Base-by-base conservation (phyloP, 2,797 vertebrate genomes). In the Xenopus petersii region DNA sequence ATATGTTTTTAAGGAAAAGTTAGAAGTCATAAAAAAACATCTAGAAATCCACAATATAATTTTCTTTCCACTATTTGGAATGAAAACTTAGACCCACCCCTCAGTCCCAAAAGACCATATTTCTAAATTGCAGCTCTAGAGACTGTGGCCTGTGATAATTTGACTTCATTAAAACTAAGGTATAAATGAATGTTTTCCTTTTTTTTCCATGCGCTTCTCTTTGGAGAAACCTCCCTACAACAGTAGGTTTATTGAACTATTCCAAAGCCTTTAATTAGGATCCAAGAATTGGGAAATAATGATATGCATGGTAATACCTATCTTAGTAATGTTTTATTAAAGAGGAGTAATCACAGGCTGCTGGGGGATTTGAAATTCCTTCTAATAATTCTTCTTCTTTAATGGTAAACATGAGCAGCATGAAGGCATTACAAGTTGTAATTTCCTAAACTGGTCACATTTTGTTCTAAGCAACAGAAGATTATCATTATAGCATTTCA, bases 161-260 rank as follows among this genome's bases (percentile, higher is more conserved):
- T 94, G 89, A 92, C 89, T 93, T 95, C 92, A 92, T 95, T 96
- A 94, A 89, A 70, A 90, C 91, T 87, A 89, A 94, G 92, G 92
- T 94, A 94, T 92, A 93, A 89, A 88, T 88, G 86, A 83, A 80
- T 77, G 67, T 82, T 90, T 81, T 81, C 3, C 79, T 80, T 91
- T 92, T 30, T 88, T 94, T 95, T 94, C 92, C 94, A 88, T 84
- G 80, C 79, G 81, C 85, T 88, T 89, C 70, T 70, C 61, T 64
- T 30, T 60, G 48, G 65, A 51, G 24, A 70, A 78, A 59, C 65
- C 76, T 78, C 17, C 80, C 79, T 82, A 80, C 86, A 91, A 91
- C 90, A 92, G 88, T 87, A 86, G 77, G 76, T 83, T 88, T 89
- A 91, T 91, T 92, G 89, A 91, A 87, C 87, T 82, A 24, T 16